Base-by-base conservation (phyloP, 1,140 invertebrate species). In the Ooceraea biroi region DNA sequence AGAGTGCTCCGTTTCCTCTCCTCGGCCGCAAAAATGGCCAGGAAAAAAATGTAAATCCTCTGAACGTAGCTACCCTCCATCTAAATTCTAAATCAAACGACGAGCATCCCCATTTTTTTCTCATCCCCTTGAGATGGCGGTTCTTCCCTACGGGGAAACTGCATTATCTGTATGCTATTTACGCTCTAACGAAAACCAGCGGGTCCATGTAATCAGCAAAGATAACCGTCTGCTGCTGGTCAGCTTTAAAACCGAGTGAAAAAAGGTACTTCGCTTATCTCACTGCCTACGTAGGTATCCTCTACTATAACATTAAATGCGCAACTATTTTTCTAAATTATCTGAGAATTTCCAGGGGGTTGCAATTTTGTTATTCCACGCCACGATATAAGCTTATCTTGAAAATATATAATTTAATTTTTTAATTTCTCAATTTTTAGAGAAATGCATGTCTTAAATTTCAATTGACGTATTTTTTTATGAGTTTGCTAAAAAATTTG, bases 91-190 rank as follows among this genome's bases (percentile, higher is more conserved):
- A 50, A 66, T 77, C 14, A 66, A 66, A 44, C 30, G 19, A 1
- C 30, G 5, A 48, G 0, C 14, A 58, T 76, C 3, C 48, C 25
- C n/a, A 46, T 77, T 66, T 41, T 41, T 66, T 52, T 12, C 0
- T 17, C 36, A 25, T 46, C 44, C 11, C 12, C 12, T 5, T 19
- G 5, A 22, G 7, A 60, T 44, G 0, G 14, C 58, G n/a, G 48
- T 48, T 44, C 41, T 19, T 11, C 41, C 22, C 57, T 63, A 30
- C 11, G 12, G n/a, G 7, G 48, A 65, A 76, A 76, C 63, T 76
- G 11, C 57, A 61, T 74, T 0, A 0, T 46, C 44, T 19, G 44
- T 61, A 46, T 46, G 17, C 25, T 7, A 63, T 74, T 63, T 30
- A 30, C 17, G 25, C 63, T 44, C 58, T 14, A 63, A 61, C n/a